Conservation (phyloP, 2,797 vertebrate species). For the Cyclopterus lumpus region DNA sequence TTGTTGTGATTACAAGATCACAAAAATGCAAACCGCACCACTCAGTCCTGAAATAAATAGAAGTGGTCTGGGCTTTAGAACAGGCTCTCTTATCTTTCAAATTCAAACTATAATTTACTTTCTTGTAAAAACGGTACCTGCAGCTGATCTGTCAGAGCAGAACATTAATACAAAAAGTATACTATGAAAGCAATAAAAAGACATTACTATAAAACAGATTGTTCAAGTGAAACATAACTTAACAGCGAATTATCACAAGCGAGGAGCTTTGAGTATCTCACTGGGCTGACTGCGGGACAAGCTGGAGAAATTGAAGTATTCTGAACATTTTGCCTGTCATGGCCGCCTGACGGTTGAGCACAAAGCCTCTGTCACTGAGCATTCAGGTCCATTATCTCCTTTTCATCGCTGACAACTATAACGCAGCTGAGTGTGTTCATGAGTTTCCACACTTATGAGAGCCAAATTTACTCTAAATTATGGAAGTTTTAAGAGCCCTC, state of each 20-base stretch:
- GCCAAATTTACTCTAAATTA: background rate
- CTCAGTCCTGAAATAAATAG: conserved; percentile 19
- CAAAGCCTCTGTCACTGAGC: conserved; percentile 8
- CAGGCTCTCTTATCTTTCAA: conserved; percentile 13
- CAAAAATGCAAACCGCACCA: conserved; percentile 13
- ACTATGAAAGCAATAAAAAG: conserved; percentile 6
- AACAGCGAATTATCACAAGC: background rate
- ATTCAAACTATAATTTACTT: conserved; percentile 11
- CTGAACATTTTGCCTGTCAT: background rate
- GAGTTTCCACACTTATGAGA: conserved; percentile 12
- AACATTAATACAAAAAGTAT: conserved; percentile 7
- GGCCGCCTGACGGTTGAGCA: background rate
- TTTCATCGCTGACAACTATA: conserved; percentile 6
- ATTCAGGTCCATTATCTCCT: conserved; percentile 14
- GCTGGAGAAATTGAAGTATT: background rate
- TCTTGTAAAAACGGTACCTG: conserved; percentile 9
- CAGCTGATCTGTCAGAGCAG: background rate
- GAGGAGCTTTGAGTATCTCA: background rate
- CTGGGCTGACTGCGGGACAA: background rate
- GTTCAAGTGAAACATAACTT: background rate
- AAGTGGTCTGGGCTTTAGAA: background rate
- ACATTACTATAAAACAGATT: background rate
- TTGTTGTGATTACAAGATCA: conserved; percentile 17
- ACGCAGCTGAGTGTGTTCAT: background rate
- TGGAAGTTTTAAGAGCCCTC: background rate